Evolutionary conservation across 2,113 vertebrate genomes (phyloP).

Genomic region (Prunella fulvescens): DNA sequence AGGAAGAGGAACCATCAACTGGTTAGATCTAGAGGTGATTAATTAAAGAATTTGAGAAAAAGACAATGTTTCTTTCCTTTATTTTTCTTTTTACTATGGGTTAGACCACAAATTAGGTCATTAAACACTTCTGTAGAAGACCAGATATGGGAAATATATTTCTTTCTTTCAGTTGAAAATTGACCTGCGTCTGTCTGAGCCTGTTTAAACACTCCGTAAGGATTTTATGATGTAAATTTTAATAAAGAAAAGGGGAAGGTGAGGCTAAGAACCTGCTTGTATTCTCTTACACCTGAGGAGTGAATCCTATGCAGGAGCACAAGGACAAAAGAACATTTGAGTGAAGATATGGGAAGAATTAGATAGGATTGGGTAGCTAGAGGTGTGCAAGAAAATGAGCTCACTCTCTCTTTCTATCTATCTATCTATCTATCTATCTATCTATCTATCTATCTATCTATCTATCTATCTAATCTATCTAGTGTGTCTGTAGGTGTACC

Average conservation of each 20-base stretch:
- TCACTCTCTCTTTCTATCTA: too few species aligned
- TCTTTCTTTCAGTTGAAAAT: background rate
- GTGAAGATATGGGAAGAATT: background rate
- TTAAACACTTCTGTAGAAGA: background rate
- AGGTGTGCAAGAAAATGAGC: background rate
- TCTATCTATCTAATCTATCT: too few species aligned
- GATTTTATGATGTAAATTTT: background rate
- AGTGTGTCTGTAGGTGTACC: background rate
- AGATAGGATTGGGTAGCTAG: background rate
- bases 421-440: background rate
- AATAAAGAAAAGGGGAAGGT: background rate
- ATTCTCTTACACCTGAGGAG: background rate
- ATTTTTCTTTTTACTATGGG: background rate
- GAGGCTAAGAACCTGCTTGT: background rate
- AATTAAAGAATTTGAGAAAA: background rate
- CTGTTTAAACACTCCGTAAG: background rate
- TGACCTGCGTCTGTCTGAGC: background rate
- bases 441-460: too few species aligned
- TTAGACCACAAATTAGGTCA: background rate
- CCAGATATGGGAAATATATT: background rate
- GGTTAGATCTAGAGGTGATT: background rate
- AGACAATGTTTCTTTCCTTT: background rate
- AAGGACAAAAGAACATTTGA: background rate
- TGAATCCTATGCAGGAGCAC: background rate
- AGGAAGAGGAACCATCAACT: background rate